These are phyloP conservation scores for Heloderma charlesbogerti DNA, from an alignment of 2,113 vertebrate genomes.

Conservation along the genomic window DNA sequence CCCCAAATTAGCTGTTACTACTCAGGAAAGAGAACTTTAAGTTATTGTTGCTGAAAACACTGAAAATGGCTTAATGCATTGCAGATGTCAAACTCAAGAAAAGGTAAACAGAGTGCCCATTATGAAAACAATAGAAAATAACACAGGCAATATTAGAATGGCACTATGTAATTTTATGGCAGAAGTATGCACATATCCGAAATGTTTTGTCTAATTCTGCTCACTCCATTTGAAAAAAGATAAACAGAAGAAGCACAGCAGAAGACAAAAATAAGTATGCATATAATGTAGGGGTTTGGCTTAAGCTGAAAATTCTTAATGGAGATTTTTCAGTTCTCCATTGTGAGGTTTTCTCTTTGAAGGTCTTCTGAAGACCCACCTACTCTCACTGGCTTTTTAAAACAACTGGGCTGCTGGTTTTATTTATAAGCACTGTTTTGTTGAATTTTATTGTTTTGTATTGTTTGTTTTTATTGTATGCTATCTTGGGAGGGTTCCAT, in stretches of 20 bases:
- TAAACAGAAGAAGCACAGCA: not conserved
- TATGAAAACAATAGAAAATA: constrained; percentile 2
- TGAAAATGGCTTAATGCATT: not conserved
- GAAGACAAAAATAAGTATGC: not conserved
- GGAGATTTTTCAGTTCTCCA: not conserved
- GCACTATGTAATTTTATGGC: not conserved
- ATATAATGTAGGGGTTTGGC: not conserved
- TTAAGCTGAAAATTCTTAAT: not conserved
- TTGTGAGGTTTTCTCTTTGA: not conserved
- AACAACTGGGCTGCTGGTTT: not conserved
- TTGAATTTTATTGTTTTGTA: too few species aligned
- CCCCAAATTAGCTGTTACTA: not conserved
- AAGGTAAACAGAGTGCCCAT: not conserved
- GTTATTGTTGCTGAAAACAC: not conserved
- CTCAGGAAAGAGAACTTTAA: not conserved
- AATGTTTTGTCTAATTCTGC: not conserved
- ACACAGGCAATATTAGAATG: not conserved
- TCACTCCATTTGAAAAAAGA: not conserved
- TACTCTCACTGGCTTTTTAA: too few species aligned
- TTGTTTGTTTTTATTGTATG: too few species aligned
- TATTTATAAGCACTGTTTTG: too few species aligned
- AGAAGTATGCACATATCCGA: not conserved
- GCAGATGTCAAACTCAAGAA: not conserved
- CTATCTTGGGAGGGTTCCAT: too few species aligned
- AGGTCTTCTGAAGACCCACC: too few species aligned